Evolutionary conservation across 2,113 vertebrate genomes (phyloP), one percentile per base, ranked within the genome.

Genomic region (Prinia subflava): DNA sequence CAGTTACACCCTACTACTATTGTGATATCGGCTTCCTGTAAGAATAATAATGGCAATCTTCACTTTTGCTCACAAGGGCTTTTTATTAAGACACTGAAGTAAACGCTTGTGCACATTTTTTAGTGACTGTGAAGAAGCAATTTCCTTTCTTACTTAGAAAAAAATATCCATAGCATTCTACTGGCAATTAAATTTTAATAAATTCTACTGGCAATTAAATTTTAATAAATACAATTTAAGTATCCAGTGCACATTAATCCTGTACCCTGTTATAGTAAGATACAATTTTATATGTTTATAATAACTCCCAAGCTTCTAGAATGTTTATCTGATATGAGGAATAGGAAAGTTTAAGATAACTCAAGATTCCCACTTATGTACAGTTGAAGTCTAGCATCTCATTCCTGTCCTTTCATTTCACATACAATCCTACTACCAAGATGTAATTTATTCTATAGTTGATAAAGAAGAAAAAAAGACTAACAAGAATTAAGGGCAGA

Each of bases 1-100:
- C 97, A 95, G 98, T 95, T 98, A 98, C 98, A 98, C 98, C 98
- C 98, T 97, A 97, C 92, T 95, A 97, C 97, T 97, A 98, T 98
- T 98, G 98, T 98, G 97, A 96, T 93, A 95, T 75, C 86, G 93
- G 90, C 95, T 98, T 99, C 98, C 98, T 99, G 98, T 97, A 96
- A 94, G 85, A 96, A 96, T 94, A 96, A 91, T 93, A 96, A 90
- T 50, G 73, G 75, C 90, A 95, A 87, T 95, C 94, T 97, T 87
- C 67, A 85, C 68, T 87, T 64, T 57, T 83, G 53, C 93, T 94
- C 87, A 96, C 69, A 82, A 81, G 44, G 42, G 64, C 21, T 64
- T 92, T 94, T 95, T 95, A 87, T 95, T 91, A 89, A 86, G 62
- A 70, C n/a, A 33, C 25, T 79, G 60, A 76, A 87, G 47, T 55